Conservation (phyloP, 2,113 vertebrate species). For the Pycnonotus jocosus region DNA sequence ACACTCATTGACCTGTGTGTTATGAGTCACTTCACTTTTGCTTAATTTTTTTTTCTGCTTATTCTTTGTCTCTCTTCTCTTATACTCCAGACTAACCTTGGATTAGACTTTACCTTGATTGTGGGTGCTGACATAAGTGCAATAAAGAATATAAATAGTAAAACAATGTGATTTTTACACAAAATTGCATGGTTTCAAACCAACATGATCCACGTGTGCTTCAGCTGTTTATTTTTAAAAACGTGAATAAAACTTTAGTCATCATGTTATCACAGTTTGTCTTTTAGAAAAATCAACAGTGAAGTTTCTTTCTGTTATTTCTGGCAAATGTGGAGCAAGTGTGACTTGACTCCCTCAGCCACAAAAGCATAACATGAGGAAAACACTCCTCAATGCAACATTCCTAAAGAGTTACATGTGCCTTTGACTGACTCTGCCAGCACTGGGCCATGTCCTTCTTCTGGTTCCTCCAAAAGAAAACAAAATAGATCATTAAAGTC, state of each 20-base stretch:
- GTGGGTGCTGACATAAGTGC: neutral
- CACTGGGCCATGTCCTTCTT: neutral
- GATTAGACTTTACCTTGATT: neutral
- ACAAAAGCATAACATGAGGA: neutral
- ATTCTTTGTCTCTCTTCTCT: neutral
- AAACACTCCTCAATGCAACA: rapidly evolving
- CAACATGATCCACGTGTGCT: neutral
- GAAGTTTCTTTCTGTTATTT: neutral
- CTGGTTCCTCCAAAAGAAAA: neutral
- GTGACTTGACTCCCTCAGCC: neutral
- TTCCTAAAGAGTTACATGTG: neutral
- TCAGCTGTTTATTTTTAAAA: neutral
- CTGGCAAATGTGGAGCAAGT: neutral
- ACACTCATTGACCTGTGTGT: neutral
- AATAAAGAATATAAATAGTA: neutral
- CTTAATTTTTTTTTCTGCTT: neutral
- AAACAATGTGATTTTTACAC: neutral
- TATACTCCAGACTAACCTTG: neutral
- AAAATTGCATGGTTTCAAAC: neutral
- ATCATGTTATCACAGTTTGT: neutral
- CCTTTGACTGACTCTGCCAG: neutral
- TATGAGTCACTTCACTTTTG: neutral
- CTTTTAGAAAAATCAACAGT: neutral
- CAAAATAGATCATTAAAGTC: neutral
- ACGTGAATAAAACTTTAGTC: neutral